phyloP scores from a whole-genome alignment of 2,113 vertebrate species.

The Boleophthalmus pectinirostris region DNA sequence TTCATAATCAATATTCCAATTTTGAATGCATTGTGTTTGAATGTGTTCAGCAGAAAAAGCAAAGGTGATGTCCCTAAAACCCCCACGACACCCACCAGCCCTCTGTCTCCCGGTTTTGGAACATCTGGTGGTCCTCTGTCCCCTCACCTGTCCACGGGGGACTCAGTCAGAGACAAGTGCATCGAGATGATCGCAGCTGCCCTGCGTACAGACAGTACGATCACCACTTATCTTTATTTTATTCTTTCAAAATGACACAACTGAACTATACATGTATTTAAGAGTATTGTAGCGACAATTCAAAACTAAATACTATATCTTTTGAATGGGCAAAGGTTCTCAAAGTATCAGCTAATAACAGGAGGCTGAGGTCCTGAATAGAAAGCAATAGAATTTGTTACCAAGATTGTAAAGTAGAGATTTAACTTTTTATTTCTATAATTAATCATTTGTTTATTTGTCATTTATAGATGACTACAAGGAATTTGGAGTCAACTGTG shows the following conservation, averaged over 20 bases:
- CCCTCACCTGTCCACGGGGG: conserved; percentile 85
- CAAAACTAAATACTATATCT: too few species aligned
- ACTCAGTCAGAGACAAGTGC: conserved; percentile 92
- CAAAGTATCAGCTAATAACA: too few species aligned
- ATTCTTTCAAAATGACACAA: neutral
- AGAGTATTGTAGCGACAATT: too few species aligned
- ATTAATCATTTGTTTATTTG: conserved; percentile 12
- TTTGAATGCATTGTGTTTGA: neutral
- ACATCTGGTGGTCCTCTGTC: conserved; percentile 70
- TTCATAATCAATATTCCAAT: too few species aligned
- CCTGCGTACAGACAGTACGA: conserved; percentile 87
- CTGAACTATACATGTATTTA: neutral
- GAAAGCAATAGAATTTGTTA: too few species aligned
- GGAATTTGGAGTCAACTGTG: conserved; percentile 87
- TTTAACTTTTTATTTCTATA: neutral
- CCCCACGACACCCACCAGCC: conserved; percentile 83
- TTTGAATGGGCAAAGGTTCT: neutral
- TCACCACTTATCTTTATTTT: neutral
- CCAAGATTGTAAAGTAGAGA: too few species aligned
- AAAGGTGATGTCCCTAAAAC: conserved; percentile 79
- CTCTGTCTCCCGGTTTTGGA: conserved; percentile 80
- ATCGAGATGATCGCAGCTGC: conserved; percentile 90
- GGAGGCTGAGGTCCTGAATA: too few species aligned
- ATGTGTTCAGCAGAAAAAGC: conserved; percentile 63
- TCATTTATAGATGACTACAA: conserved; percentile 85